phyloP scores from a whole-genome alignment of 2,113 vertebrate species.

The Corydoras sp. region DNA sequence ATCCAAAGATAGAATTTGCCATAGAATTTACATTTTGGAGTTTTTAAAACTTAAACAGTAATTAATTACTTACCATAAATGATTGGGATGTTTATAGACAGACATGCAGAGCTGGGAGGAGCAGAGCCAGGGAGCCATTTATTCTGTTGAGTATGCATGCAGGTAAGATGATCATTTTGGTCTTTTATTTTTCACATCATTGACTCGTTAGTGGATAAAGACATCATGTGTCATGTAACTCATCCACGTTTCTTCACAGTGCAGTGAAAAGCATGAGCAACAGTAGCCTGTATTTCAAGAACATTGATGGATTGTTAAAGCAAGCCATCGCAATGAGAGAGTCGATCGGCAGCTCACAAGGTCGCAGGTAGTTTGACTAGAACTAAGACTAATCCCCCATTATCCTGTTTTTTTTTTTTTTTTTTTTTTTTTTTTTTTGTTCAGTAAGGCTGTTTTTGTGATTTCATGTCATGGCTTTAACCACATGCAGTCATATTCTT shows the following conservation, averaged over 20 bases:
- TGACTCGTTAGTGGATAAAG: no score
- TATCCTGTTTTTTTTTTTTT: no score
- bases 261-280: constrained; percentile 91
- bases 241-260: constrained; percentile 55
- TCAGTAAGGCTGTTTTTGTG: no score
- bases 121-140: constrained; percentile 95
- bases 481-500: constrained; percentile 15
- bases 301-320: constrained; percentile 80
- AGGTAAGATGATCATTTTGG: constrained; percentile 76
- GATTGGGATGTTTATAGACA: constrained; percentile 61
- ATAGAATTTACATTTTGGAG: no score
- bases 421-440: no score
- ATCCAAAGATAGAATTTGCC: no score
- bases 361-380: constrained; percentile 73
- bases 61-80: neutral
- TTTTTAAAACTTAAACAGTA: neutral
- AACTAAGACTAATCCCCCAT: no score
- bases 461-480: neutral
- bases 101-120: constrained; percentile 98
- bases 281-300: constrained; percentile 88
- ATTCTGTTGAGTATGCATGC: constrained; percentile 93
- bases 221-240: neutral
- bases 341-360: constrained; percentile 73
- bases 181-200: no score
- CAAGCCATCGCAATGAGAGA: constrained; percentile 80